These are phyloP conservation scores for Diorhabda elongata DNA, from an alignment of 1,140 invertebrate genomes.

Conservation along the genomic window DNA sequence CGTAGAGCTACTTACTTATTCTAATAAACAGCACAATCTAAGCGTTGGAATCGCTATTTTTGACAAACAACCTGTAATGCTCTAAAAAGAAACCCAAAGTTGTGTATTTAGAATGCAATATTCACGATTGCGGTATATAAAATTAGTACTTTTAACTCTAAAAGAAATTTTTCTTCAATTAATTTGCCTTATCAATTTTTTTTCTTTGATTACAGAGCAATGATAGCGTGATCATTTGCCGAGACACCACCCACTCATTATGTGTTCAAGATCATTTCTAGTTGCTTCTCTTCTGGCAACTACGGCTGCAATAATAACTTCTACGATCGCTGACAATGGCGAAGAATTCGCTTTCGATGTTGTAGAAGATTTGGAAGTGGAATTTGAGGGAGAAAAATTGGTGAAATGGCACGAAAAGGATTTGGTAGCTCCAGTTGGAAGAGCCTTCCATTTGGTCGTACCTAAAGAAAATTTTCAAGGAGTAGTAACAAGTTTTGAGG, in stretches of 20 bases:
- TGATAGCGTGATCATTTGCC: constrained; percentile 5
- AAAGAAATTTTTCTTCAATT: too few species aligned
- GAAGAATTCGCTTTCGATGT: constrained; percentile 33
- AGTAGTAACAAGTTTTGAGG: constrained; percentile 44
- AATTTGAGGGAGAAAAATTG: constrained; percentile 21
- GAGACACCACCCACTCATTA: not conserved
- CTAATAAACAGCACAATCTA: too few species aligned
- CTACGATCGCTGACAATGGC: constrained; percentile 8
- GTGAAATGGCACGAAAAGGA: constrained; percentile 22
- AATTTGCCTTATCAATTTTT: too few species aligned
- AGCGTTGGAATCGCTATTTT: too few species aligned
- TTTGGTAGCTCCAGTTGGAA: constrained; percentile 21
- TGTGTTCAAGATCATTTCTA: not conserved
- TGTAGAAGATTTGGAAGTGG: constrained; percentile 30
- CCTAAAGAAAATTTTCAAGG: constrained; percentile 47
- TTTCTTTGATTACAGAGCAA: constrained; percentile 8
- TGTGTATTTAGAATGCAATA: too few species aligned
- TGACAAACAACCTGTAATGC: too few species aligned
- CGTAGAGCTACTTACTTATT: too few species aligned
- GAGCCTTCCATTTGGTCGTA: constrained; percentile 40
- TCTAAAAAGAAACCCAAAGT: too few species aligned
- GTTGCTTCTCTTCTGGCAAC: constrained; percentile 17
- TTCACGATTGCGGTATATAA: too few species aligned
- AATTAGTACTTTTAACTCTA: too few species aligned
- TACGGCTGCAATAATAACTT: constrained; percentile 3